Conservation (phyloP, 2,888 invertebrate genomes). For the Choreutis nemorana region DNA sequence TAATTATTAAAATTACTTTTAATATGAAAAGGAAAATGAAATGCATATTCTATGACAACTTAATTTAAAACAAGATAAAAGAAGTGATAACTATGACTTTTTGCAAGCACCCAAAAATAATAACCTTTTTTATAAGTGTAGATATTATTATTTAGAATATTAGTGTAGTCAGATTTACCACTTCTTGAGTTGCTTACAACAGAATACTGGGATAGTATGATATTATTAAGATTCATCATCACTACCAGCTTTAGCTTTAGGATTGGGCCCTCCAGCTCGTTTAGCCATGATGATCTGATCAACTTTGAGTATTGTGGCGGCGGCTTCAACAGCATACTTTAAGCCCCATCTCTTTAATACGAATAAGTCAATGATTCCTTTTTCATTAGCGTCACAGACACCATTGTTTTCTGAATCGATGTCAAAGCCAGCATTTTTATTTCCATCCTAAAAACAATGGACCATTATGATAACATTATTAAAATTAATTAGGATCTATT, state of each 20-base stretch:
- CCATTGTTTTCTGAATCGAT: constrained; percentile 80
- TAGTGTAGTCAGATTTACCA: too few species aligned
- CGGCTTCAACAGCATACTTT: constrained; percentile 94
- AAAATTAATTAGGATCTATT: too few species aligned
- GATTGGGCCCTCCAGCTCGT: constrained; percentile 94
- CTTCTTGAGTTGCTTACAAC: too few species aligned
- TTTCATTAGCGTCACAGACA: constrained; percentile 78
- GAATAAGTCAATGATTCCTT: constrained; percentile 84
- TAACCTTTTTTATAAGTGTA: too few species aligned
- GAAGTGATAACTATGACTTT: too few species aligned
- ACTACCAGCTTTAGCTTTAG: constrained; percentile 70
- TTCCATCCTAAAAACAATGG: constrained; percentile 74
- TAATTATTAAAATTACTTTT: too few species aligned
- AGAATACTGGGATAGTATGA: not conserved
- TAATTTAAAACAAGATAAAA: too few species aligned
- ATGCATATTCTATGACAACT: too few species aligned
- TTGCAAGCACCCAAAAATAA: too few species aligned
- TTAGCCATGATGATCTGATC: constrained; percentile 99
- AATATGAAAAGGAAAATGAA: too few species aligned
- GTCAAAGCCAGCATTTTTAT: constrained; percentile 84
- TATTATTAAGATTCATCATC: constrained; percentile 75
- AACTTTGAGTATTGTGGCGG: constrained; percentile 90
- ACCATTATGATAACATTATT: too few species aligned
- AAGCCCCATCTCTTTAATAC: constrained; percentile 91
- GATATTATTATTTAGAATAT: too few species aligned